These are phyloP conservation scores for Micoletzkya japonica DNA, from an alignment of 2,888 invertebrate genomes.

Conservation along the genomic window DNA sequence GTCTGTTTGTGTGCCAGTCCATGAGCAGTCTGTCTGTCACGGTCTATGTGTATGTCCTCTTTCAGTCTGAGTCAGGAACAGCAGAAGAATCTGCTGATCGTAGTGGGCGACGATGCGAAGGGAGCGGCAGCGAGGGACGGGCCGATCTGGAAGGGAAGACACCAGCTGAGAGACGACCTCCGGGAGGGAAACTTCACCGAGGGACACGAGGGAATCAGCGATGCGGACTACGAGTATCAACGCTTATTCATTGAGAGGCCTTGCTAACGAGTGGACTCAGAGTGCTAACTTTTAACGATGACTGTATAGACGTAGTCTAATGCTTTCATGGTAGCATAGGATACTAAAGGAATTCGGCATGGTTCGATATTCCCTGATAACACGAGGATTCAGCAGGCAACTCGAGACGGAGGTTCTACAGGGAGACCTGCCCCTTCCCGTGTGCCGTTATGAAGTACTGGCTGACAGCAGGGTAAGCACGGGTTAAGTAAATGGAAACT, in stretches of 20 bases:
- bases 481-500: background rate
- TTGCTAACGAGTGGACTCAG: background rate
- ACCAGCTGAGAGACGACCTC: slow-evolving; percentile 2
- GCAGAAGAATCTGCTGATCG: slow-evolving; percentile 32
- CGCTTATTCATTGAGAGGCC: background rate
- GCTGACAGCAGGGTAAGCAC: slow-evolving; percentile 10
- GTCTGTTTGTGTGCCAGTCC: no score
- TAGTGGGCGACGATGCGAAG: slow-evolving; percentile 32
- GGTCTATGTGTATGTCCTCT: no score
- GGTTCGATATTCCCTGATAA: no score
- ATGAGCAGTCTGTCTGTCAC: no score
- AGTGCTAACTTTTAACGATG: background rate
- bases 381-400: slow-evolving; percentile 7
- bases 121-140: slow-evolving; percentile 9
- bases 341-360: background rate
- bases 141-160: slow-evolving; percentile 22
- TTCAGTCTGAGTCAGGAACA: slow-evolving; percentile 33
- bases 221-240: slow-evolving; percentile 25
- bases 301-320: background rate
- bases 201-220: slow-evolving; percentile 13
- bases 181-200: slow-evolving; percentile 10
- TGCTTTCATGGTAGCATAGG: background rate
- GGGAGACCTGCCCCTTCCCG: slow-evolving; percentile 26
- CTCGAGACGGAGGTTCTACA: slow-evolving; percentile 23
- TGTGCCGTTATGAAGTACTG: slow-evolving; percentile 28